Evolutionary conservation across 2,113 vertebrate genomes (phyloP).

Genomic region (Candoia aspera): DNA sequence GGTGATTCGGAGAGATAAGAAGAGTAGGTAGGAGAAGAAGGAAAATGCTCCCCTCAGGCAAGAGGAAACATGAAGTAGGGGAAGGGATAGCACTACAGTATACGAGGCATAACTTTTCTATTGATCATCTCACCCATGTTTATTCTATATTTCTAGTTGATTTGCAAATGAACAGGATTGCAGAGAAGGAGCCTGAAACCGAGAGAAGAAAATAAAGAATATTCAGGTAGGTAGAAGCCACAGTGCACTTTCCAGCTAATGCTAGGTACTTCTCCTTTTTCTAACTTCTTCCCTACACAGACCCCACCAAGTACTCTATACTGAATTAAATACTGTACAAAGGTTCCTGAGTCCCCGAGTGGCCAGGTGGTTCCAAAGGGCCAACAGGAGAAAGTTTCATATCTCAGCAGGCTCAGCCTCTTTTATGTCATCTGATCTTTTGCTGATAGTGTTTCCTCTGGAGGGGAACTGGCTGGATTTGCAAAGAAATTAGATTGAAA

Average conservation of each 20-base stretch:
- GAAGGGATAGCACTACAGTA: not conserved
- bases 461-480: not conserved
- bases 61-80: not conserved
- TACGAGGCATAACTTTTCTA: not conserved
- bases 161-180: not conserved
- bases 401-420: not conserved
- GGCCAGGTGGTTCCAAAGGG: not conserved
- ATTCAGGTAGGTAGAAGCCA: not conserved
- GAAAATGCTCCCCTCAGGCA: not conserved
- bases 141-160: not conserved
- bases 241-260: not conserved
- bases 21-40: not conserved
- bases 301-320: not conserved
- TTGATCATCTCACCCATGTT: not conserved
- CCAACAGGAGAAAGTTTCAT: not conserved
- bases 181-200: no score
- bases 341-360: not conserved
- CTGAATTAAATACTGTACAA: not conserved
- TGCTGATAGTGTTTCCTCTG: not conserved
- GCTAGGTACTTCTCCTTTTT: not conserved
- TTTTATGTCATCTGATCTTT: not conserved
- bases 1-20: not conserved
- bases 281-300: not conserved
- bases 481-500: slow-evolving; percentile 24
- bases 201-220: not conserved